Percentiles rank a stretch among this genome's conserved stretches.
These are phyloP conservation scores for Spondyliosoma cantharus DNA, from an alignment of 2,797 vertebrate genomes.

Conservation along the genomic window DNA sequence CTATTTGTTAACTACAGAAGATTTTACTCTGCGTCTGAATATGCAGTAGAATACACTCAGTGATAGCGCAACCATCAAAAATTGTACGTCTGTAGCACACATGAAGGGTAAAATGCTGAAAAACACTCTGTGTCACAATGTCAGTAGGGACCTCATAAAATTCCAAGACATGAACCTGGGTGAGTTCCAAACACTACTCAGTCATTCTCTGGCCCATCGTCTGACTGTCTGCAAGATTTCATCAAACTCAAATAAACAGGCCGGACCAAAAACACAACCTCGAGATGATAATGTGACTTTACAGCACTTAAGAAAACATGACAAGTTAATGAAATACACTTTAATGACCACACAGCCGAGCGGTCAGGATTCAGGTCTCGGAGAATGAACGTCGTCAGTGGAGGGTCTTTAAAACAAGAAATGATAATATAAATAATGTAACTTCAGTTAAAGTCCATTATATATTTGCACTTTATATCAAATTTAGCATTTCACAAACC, in stretches of 20 bases:
- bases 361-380: conserved; percentile 13
- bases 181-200: not conserved
- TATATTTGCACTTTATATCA: not conserved
- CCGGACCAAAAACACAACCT: not conserved
- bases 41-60: not conserved
- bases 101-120: not conserved
- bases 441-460: not conserved
- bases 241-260: not conserved
- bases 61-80: not conserved
- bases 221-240: not conserved
- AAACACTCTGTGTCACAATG: not conserved
- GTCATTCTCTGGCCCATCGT: not conserved
- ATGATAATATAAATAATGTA: not conserved
- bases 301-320: not conserved
- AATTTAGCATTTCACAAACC: not conserved
- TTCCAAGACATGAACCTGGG: not conserved
- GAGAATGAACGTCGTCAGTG: not conserved
- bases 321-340: conserved; percentile 27
- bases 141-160: not conserved
- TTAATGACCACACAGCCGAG: not conserved
- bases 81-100: not conserved
- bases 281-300: conserved; percentile 8
- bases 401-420: not conserved
- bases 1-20: not conserved
- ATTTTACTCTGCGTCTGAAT: not conserved